phyloP scores from a whole-genome alignment of 2,113 vertebrate genomes.

The Rhinichthys klamathensis region DNA sequence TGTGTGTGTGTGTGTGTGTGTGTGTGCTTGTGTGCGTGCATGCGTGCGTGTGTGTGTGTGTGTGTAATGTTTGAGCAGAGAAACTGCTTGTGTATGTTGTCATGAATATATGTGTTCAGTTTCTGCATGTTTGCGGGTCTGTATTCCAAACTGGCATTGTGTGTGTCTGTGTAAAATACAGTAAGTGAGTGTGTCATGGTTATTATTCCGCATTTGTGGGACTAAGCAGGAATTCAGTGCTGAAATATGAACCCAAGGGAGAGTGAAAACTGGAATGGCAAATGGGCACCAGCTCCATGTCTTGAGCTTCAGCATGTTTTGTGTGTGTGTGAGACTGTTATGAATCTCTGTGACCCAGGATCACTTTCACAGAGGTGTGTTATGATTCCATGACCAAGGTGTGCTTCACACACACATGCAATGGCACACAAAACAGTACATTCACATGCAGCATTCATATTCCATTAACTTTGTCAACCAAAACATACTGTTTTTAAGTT shows the following conservation, averaged over 20 bases:
- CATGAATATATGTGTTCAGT: neutral
- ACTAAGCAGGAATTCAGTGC: constrained; percentile 48
- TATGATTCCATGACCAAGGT: constrained; percentile 54
- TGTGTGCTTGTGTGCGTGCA: no score
- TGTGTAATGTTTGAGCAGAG: neutral
- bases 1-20: no score
- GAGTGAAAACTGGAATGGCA: constrained; percentile 44
- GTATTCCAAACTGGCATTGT: neutral
- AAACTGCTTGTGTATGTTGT: neutral
- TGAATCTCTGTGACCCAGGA: constrained; percentile 51
- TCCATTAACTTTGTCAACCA: neutral
- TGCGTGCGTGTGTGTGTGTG: neutral
- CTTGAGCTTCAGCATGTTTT: constrained; percentile 45
- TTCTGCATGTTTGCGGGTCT: neutral
- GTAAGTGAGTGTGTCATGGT: constrained; percentile 31
- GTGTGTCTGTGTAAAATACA: constrained; percentile 16
- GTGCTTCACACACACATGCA: constrained; percentile 20
- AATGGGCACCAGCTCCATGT: constrained; percentile 28
- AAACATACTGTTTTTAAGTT: neutral
- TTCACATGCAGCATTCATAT: neutral
- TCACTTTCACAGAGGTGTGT: constrained; percentile 54
- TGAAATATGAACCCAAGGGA: constrained; percentile 44
- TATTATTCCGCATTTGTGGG: constrained; percentile 36
- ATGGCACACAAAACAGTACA: neutral
- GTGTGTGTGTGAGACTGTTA: constrained; percentile 57